phyloP scores from a whole-genome alignment of 2,797 vertebrate genomes.

The Spea hammondii region DNA sequence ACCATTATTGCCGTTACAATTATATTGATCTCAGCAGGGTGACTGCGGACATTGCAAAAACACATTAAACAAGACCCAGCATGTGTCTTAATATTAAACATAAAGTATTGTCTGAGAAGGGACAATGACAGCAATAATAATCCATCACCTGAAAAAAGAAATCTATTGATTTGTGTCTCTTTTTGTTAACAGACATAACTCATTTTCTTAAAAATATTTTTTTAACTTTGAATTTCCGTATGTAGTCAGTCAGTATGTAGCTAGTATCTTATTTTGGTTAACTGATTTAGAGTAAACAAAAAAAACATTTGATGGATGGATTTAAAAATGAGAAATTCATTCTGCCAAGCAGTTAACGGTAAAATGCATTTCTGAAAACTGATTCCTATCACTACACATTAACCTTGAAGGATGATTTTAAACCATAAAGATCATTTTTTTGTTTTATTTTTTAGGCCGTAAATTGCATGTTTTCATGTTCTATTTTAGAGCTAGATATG shows the following conservation, averaged over 20 bases:
- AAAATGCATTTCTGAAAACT: slow-evolving; percentile 34
- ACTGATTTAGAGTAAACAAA: slow-evolving; percentile 24
- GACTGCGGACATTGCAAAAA: background rate
- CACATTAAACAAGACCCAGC: slow-evolving; percentile 11
- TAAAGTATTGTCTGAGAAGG: slow-evolving; percentile 37
- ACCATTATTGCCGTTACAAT: background rate
- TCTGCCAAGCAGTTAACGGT: slow-evolving; percentile 36
- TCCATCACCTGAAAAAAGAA: slow-evolving; percentile 57
- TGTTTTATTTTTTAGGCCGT: slow-evolving; percentile 26
- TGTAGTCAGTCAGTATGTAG: slow-evolving; percentile 56
- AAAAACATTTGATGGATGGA: slow-evolving; percentile 35
- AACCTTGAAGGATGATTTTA: slow-evolving; percentile 46
- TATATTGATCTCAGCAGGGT: background rate
- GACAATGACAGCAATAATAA: slow-evolving; percentile 53
- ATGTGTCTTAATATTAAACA: slow-evolving; percentile 47
- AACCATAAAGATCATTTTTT: slow-evolving; percentile 24
- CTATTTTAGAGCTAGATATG: slow-evolving; percentile 18
- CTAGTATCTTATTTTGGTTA: slow-evolving; percentile 49
- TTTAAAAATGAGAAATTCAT: slow-evolving; percentile 43
- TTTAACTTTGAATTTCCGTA: slow-evolving; percentile 42
- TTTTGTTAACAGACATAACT: slow-evolving; percentile 57
- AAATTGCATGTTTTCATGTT: slow-evolving; percentile 34
- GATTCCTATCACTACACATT: slow-evolving; percentile 41
- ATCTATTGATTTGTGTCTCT: slow-evolving; percentile 59
- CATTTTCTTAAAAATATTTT: slow-evolving; percentile 50